Evolutionary conservation across 2,888 invertebrate species (phyloP).

Genomic region (Parapristionchus giblindavisi): DNA sequence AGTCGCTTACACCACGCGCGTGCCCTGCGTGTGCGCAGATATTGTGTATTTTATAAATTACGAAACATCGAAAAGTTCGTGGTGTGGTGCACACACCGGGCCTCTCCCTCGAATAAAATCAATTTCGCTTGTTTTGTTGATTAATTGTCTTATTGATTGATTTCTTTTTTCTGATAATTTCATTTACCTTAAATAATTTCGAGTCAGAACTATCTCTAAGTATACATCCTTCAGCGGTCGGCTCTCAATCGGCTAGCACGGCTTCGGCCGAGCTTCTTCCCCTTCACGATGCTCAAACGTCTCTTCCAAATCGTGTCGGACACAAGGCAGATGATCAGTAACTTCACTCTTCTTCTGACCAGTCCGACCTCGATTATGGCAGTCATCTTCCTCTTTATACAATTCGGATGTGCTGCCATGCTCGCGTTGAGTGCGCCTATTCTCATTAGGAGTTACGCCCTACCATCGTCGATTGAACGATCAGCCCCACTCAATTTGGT

Average conservation of each 20-base stretch:
- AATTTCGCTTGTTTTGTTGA: too few relatives aligned
- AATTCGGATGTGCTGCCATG: slow-evolving; percentile 7
- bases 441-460: neutral
- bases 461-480: slow-evolving; percentile 23
- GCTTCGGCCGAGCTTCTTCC: neutral
- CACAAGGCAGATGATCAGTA: slow-evolving; percentile 3
- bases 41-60: too few relatives aligned
- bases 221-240: too few relatives aligned
- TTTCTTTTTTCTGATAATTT: too few relatives aligned
- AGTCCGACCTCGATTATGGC: slow-evolving; percentile 28
- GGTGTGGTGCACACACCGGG: too few relatives aligned
- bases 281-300: slow-evolving; percentile 16
- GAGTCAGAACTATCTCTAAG: too few relatives aligned
- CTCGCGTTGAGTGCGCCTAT: slow-evolving; percentile 11
- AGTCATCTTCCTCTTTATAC: slow-evolving; percentile 1
- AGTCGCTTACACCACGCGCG: too few relatives aligned
- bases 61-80: too few relatives aligned
- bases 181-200: too few relatives aligned
- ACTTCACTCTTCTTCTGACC: slow-evolving; percentile 26
- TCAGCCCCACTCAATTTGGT: slow-evolving; percentile 20
- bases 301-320: slow-evolving; percentile 10
- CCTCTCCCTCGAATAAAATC: too few relatives aligned
- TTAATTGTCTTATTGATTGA: too few relatives aligned
- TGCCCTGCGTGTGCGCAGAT: too few relatives aligned
- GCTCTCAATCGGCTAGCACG: neutral